These are phyloP conservation scores for Diaphora mendica DNA, from an alignment of 2,888 invertebrate species.

Conservation along the genomic window DNA sequence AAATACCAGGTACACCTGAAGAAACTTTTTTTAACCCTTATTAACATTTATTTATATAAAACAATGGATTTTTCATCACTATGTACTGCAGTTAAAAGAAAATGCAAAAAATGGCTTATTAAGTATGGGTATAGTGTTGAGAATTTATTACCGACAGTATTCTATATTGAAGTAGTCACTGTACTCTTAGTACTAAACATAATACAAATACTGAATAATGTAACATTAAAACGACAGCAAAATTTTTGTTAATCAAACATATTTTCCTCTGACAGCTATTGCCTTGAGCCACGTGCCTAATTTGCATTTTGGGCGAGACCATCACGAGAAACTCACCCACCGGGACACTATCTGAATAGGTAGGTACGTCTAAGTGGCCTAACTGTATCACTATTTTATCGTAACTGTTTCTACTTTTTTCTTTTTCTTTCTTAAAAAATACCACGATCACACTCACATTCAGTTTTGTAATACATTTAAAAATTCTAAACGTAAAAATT, in stretches of 20 bases:
- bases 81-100: too few relatives aligned
- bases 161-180: not conserved
- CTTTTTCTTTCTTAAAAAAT: conserved; percentile 1
- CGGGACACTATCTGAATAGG: conserved; percentile 65
- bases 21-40: too few relatives aligned
- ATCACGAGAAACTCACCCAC: conserved; percentile 57
- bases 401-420: conserved; percentile 35
- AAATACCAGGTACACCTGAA: too few relatives aligned
- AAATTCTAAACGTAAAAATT: too few relatives aligned
- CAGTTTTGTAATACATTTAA: too few relatives aligned
- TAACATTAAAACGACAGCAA: not conserved
- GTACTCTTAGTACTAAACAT: not conserved
- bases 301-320: conserved; percentile 66
- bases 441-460: too few relatives aligned
- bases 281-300: conserved; percentile 45
- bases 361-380: conserved; percentile 54
- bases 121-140: too few relatives aligned
- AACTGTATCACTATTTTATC: conserved; percentile 32
- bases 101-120: too few relatives aligned
- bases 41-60: too few relatives aligned
- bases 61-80: too few relatives aligned
- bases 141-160: not conserved
- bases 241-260: not conserved
- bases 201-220: not conserved
- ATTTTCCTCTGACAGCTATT: conserved; percentile 25